These are phyloP conservation scores for Rhopalosiphum nymphaeae DNA, from an alignment of 2,888 invertebrate genomes.

Conservation along the genomic window DNA sequence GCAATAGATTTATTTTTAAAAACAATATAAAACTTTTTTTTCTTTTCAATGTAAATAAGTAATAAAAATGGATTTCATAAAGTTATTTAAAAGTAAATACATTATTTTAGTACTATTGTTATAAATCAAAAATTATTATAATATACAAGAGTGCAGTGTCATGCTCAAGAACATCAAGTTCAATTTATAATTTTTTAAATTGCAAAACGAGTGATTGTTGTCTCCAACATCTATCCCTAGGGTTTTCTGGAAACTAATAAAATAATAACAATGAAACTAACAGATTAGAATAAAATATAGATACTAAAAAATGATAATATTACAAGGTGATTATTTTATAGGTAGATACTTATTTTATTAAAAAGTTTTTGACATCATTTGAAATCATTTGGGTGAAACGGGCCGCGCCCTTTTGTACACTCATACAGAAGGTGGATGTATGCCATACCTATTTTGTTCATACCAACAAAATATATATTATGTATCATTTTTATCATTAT, in stretches of 20 bases:
- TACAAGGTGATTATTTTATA: background rate
- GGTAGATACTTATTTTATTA: background rate
- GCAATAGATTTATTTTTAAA: background rate
- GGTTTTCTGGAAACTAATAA: background rate
- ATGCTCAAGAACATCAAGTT: no score
- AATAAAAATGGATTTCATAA: background rate
- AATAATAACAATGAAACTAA: background rate
- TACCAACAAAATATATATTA: background rate
- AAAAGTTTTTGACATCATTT: background rate
- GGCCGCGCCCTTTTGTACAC: no score
- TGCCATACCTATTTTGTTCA: no score
- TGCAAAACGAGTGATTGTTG: background rate
- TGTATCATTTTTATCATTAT: background rate
- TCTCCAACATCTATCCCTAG: background rate
- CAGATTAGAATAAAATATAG: background rate
- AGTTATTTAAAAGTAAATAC: background rate
- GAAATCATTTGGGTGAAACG: background rate
- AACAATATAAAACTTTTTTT: constrained; percentile 11
- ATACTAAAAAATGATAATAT: background rate
- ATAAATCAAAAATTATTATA: background rate
- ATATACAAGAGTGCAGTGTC: background rate
- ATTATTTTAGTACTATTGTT: background rate
- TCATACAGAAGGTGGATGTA: no score
- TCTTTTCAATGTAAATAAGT: background rate
- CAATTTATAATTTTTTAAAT: background rate